phyloP scores from a whole-genome alignment of 2,888 invertebrate genomes.

The Sarcophaga rosellei region DNA sequence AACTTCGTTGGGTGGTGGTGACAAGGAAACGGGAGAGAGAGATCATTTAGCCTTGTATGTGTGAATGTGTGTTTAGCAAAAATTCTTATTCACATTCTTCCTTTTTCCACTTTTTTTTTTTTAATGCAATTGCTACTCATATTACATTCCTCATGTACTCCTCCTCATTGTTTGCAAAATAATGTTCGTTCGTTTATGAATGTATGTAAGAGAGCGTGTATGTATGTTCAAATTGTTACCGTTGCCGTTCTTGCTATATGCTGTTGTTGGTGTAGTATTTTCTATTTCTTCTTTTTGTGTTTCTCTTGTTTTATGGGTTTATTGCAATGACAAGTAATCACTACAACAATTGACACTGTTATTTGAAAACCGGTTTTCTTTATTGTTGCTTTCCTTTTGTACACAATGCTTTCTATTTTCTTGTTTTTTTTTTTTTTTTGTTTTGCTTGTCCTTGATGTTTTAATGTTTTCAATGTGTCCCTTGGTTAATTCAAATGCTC shows the following conservation, averaged over 20 bases:
- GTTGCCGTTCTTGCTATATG: conserved; percentile 9
- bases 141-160: conserved; percentile 70
- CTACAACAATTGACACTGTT: conserved; percentile 65
- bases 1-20: not conserved
- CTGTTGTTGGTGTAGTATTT: conserved; percentile 3
- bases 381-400: conserved; percentile 10
- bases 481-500: conserved; percentile 20
- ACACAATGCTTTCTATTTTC: conserved; percentile 25
- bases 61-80: conserved; percentile 7
- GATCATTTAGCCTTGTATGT: not conserved
- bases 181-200: not conserved
- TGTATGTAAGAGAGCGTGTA: not conserved
- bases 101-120: conserved; percentile 36
- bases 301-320: conserved; percentile 54
- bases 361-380: not conserved
- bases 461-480: conserved; percentile 14
- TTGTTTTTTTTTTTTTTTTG: conserved; percentile 10
- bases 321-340: conserved; percentile 66
- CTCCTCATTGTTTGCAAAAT: not conserved
- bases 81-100: conserved; percentile 1
- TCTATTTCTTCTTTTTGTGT: not conserved
- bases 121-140: conserved; percentile 78
- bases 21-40: not conserved
- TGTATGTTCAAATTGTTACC: conserved; percentile 30
- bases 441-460: conserved; percentile 53